A percentile compares a stretch with the other conserved stretches of the same genome.
Conservation (phyloP, 2,797 vertebrate genomes). For the Myotis findleyi region DNA sequence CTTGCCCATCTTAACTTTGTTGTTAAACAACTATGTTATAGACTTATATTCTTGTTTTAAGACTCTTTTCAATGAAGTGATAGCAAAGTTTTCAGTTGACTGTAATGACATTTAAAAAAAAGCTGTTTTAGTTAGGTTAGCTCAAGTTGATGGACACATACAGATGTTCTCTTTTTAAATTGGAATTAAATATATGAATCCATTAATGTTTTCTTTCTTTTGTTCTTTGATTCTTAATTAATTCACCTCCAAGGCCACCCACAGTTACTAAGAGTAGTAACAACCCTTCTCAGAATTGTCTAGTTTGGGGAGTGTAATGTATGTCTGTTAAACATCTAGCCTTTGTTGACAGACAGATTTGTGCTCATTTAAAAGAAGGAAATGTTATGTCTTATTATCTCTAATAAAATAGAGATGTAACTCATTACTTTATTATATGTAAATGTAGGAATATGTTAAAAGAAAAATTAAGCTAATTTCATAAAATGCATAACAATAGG, state of each 20-base stretch:
- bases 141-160: conserved; percentile 81
- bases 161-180: conserved; percentile 87
- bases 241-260: conserved; percentile 86
- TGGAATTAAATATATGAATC: conserved; percentile 88
- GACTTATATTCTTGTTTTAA: conserved; percentile 86
- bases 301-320: conserved; percentile 73
- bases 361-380: conserved; percentile 63
- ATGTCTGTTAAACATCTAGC: conserved; percentile 80
- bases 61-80: conserved; percentile 88
- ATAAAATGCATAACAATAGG: conserved; percentile 26
- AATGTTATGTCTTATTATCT: neutral
- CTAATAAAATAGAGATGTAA: conserved; percentile 19
- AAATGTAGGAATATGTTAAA: neutral
- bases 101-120: conserved; percentile 81
- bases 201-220: conserved; percentile 87
- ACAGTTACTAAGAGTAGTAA: conserved; percentile 79
- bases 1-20: conserved; percentile 80
- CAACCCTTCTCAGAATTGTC: conserved; percentile 71
- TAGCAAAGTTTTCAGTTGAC: conserved; percentile 86
- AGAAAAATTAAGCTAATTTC: conserved; percentile 39
- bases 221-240: conserved; percentile 85
- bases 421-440: conserved; percentile 51
- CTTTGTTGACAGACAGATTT: conserved; percentile 77
- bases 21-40: conserved; percentile 87
- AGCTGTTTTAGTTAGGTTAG: conserved; percentile 86